phyloP scores from a whole-genome alignment of 2,888 invertebrate genomes.

The Catocala sponsa region DNA sequence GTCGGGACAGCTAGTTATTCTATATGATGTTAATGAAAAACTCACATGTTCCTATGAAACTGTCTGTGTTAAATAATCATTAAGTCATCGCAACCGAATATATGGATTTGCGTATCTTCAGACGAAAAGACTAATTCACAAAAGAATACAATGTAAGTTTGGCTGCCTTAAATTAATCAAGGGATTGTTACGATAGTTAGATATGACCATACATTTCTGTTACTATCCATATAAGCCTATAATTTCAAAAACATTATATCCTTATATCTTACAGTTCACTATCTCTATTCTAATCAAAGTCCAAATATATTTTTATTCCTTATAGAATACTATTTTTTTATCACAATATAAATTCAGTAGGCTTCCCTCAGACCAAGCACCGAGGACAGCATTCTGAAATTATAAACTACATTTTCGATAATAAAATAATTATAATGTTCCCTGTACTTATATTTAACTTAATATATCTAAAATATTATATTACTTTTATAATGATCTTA shows the following conservation, averaged over 20 bases:
- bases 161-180: too few species aligned
- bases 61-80: too few species aligned
- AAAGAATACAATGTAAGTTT: too few species aligned
- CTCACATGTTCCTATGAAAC: too few species aligned
- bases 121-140: too few species aligned
- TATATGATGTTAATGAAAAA: too few species aligned
- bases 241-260: too few species aligned
- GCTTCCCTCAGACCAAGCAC: slow-evolving; percentile 74
- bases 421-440: slow-evolving; percentile 25
- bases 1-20: too few species aligned
- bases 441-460: slow-evolving; percentile 48
- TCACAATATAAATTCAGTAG: slow-evolving; percentile 86
- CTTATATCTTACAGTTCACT: neutral
- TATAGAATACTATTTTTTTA: slow-evolving; percentile 49
- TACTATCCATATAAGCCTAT: neutral
- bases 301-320: slow-evolving; percentile 12
- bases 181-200: neutral
- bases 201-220: neutral
- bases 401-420: slow-evolving; percentile 61
- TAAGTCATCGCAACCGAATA: too few species aligned
- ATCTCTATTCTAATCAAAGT: slow-evolving; percentile 1
- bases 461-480: slow-evolving; percentile 19
- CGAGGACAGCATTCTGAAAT: slow-evolving; percentile 86
- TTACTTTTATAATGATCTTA: slow-evolving; percentile 15
- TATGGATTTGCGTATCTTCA: too few species aligned